Conservation (phyloP, 2,113 vertebrate species). For the Podocnemis expansa region DNA sequence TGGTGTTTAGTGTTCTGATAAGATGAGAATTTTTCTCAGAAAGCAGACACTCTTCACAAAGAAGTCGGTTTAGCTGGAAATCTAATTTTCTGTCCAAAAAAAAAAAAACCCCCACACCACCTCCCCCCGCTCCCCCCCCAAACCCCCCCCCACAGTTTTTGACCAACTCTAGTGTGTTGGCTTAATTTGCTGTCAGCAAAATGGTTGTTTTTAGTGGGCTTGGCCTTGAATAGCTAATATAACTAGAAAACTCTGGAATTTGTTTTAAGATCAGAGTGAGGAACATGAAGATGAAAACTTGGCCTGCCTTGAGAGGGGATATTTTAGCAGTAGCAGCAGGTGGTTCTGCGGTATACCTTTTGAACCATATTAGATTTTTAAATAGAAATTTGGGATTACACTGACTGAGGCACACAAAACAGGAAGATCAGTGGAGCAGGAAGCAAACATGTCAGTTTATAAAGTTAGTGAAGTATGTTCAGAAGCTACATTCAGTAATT, state of each 20-base stretch:
- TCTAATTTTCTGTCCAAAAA: not conserved
- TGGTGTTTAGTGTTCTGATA: not conserved
- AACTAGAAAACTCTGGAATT: not conserved
- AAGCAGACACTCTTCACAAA: not conserved
- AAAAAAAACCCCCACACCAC: no score
- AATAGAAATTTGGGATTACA: not conserved
- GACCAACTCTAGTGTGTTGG: not conserved
- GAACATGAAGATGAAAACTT: not conserved
- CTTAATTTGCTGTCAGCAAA: not conserved
- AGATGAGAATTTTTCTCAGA: not conserved
- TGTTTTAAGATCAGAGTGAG: not conserved
- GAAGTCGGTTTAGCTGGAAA: not conserved
- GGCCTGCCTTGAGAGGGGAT: not conserved
- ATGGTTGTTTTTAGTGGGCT: not conserved
- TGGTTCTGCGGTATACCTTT: not conserved
- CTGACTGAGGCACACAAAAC: not conserved
- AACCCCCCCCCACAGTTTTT: no score
- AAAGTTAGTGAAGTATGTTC: not conserved
- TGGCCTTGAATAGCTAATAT: not conserved
- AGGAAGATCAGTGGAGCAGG: not conserved
- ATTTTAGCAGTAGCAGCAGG: not conserved
- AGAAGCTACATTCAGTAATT: not conserved
- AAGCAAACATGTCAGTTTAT: not conserved
- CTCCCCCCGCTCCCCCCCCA: no score
- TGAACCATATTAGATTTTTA: not conserved